Evolutionary conservation across 2,797 vertebrate genomes (phyloP), one percentile per base, ranked within the genome.

Genomic region (Sebastes matsubarae): DNA sequence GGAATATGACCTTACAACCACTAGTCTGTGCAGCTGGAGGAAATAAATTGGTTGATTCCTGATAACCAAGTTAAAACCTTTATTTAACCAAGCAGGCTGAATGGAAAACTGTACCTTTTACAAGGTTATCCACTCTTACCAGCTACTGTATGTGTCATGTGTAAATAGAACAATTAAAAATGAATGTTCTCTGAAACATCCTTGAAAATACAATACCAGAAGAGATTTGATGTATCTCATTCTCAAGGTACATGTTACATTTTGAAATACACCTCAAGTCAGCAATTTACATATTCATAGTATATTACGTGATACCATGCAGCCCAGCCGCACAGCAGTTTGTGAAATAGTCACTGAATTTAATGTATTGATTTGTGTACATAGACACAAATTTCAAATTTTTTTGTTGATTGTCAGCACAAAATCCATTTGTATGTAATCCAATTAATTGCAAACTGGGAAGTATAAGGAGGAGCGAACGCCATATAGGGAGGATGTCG

Each of bases 261-360:
- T 8, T 57, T 25, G 5, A 55, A 72, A 77, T 55, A 36, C 20
- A 64, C 27, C 29, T 6, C 22, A 69, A 50, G 58, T 54, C 68
- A 78, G 18, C 30, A 80, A 68, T 75, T 83, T 36, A 77, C 79
- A 32, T 77, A 82, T 78, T 78, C 79, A 85, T 83, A 59, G 27
- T 24, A 1, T 75, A 70, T 80, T 61, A 27, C 24, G 27, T 76
- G 42, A 64, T 69, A 27, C 58, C 7, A 34, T 22, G 18, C 16
- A 50, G 42, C 42, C 42, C 42, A 20, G 18, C 18, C 16, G 3
- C 42, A 50, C 42, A 50, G 16, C 0, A 50, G 2, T 50, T 20
- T 20, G 18, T 18, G 42, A 50, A 50, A 20, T 20, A 50, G 16
- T 50, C 42, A 50, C 42, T 8, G 18, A 20, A 50, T 50, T 50